Evolutionary conservation across 2,113 vertebrate species (phyloP), one percentile per base, ranked within the genome.

Genomic region (Corynorhinus townsendii): DNA sequence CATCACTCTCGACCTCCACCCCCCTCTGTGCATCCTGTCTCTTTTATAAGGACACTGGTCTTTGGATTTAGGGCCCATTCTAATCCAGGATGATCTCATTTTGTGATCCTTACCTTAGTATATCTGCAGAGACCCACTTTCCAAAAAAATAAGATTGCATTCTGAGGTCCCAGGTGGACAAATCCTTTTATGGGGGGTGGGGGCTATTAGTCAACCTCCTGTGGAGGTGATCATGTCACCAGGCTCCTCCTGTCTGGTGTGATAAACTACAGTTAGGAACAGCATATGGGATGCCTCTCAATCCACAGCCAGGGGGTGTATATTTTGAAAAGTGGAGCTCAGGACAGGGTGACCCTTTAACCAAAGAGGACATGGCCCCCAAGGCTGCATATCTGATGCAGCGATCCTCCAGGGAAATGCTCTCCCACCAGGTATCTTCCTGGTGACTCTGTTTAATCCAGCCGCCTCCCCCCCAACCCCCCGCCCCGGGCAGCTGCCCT

Each of bases 81-180:
- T 30, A 71, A 82, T 82, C 59, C 20, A 90, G 75, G 16, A 33
- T 16, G 45, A 69, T 33, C 43, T 73, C 76, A 33, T 38, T 56
- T 22, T 43, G 10, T 35, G 40, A 45, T 52, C 40, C 19, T 84
- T 38, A 35, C 77, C 49, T 68, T 80, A 38, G 49, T 82, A 56
- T 9, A 38, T 64, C 62, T 59, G 7, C 73, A 83, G 56, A 86
- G 56, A 86, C 35, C 11, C 2, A 90, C 45, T 71, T 86, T 83
- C 26, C 45, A 84, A 90, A 84, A 49, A 84, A 86, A 83, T 59
- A 52, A 71, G 35, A 85, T 66, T 72, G 45, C 45, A 52, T 86
- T 45, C 86, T 45, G 30, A 80, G 35, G 56, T 64, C 15, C 11
- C 62, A 64, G 28, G 62, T 64, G 4, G 62, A 64, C 62, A 64